phyloP scores from a whole-genome alignment of 2,888 invertebrate species.

The Habrosyne pyritoides region DNA sequence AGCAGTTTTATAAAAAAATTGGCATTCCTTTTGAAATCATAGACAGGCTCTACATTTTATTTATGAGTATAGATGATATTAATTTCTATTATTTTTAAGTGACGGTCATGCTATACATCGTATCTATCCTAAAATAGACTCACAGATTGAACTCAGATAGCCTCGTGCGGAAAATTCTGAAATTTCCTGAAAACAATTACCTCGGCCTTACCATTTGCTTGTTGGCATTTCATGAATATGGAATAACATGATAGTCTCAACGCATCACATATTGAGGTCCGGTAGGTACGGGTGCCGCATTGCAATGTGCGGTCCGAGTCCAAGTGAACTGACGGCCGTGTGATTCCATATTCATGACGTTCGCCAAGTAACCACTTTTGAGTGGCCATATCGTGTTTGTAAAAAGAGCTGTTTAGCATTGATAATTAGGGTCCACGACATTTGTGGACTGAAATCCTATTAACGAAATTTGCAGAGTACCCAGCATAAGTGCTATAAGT shows the following conservation, averaged over 20 bases:
- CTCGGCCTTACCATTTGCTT: constrained; percentile 2
- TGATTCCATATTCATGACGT: constrained; percentile 8
- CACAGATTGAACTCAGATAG: not conserved
- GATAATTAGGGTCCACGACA: not conserved
- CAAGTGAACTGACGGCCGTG: constrained; percentile 2
- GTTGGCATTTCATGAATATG: constrained; percentile 8
- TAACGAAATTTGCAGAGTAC: too few relatives aligned
- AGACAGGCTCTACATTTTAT: too few relatives aligned
- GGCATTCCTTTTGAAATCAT: too few relatives aligned
- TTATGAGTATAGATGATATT: too few relatives aligned
- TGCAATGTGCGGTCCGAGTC: constrained; percentile 6
- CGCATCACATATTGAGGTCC: constrained; percentile 1
- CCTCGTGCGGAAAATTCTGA: not conserved
- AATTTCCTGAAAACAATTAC: not conserved
- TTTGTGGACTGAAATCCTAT: too few relatives aligned
- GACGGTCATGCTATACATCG: not conserved
- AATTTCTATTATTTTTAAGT: not conserved
- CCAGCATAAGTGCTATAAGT: too few relatives aligned
- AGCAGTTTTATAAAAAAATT: too few relatives aligned
- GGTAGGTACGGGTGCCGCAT: not conserved
- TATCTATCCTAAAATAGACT: not conserved
- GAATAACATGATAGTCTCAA: not conserved
- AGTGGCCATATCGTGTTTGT: not conserved
- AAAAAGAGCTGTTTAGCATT: not conserved
- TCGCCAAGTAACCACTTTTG: not conserved